A percentile compares a stretch with the other conserved stretches of the same genome.
These are phyloP conservation scores for Copidosoma aretas DNA, from an alignment of 2,888 invertebrate genomes.

Conservation along the genomic window DNA sequence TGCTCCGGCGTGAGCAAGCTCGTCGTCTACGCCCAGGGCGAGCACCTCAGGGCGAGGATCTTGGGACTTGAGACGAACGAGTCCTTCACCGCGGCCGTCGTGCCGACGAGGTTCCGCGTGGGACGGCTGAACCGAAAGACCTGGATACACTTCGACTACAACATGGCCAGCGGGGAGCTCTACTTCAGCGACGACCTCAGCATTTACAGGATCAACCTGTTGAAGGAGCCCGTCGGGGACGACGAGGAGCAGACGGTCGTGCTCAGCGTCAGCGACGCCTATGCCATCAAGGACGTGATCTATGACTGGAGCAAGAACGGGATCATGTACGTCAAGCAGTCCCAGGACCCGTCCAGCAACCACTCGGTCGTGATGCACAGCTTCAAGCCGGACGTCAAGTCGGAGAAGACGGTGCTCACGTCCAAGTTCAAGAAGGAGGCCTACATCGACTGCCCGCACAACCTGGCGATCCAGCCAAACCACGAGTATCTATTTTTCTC, in stretches of 20 bases:
- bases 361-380: conserved; percentile 16
- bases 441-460: conserved; percentile 15
- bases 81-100: conserved; percentile 9
- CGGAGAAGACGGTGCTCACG: background rate
- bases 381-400: background rate
- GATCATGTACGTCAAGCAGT: conserved; percentile 16
- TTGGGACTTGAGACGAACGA: conserved; percentile 3
- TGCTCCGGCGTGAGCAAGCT: conserved; percentile 3
- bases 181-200: conserved; percentile 28
- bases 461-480: conserved; percentile 18
- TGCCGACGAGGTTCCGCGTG: conserved; percentile 7
- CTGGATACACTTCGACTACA: conserved; percentile 25
- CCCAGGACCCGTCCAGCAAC: conserved; percentile 6
- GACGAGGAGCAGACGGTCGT: conserved; percentile 11
- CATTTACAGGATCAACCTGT: conserved; percentile 13
- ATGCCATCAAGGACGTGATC: conserved; percentile 5
- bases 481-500: conserved; percentile 23
- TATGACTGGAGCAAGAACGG: conserved; percentile 16
- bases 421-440: conserved; percentile 11
- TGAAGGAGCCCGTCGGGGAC: background rate
- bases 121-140: conserved; percentile 7
- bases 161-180: conserved; percentile 12
- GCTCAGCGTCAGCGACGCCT: background rate
- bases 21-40: conserved; percentile 14
- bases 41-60: conserved; percentile 3